Evolutionary conservation across 2,113 vertebrate species (phyloP), one percentile per base, ranked within the genome.

Genomic region (Melanerpes aurifrons): DNA sequence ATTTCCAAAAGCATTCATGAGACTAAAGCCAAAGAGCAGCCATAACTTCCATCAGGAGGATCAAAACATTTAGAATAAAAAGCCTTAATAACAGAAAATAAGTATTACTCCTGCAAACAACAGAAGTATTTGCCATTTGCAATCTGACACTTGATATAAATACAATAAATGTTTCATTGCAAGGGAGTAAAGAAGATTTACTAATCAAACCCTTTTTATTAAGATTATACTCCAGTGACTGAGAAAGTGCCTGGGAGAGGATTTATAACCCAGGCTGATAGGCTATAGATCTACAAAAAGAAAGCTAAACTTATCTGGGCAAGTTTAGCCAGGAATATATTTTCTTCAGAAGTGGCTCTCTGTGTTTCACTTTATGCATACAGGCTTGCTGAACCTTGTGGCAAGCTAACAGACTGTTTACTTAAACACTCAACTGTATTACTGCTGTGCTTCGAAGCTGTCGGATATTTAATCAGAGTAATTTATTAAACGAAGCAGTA

Each of bases 401-500:
- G 66, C 0, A 1, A 87, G 63, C 85, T 95, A 75, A 94, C 8
- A 63, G 15, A 9, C 9, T 62, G 58, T 89, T 86, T 86, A 74
- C 70, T 87, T 53, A 62, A 81, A 84, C 54, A 35, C 53, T 77
- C 69, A 56, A 0, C 57, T 92, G 73, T 89, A 71, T 68, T 76
- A 53, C 37, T 86, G 18, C 58, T 57, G 78, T 48, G 54, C 68
- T 90, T 56, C 24, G 21, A 28, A 63, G 56, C 86, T 54, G 82
- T 57, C 66, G n/a, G 73, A 89, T 82, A 81, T 89, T 86, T 78
- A 92, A 96, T 93, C 66, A 72, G 48, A 78, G 79, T 10, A 85
- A 96, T 87, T 89, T 86, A 95, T 96, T 97, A 96, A 97, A 94
- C 86, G 90, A 94, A 91, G 79, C 66, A 71, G 53, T 82, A 63